Percentiles rank a stretch among this genome's conserved stretches.
These are phyloP conservation scores for Psettodes erumei DNA, from an alignment of 2,113 vertebrate genomes.

Conservation along the genomic window DNA sequence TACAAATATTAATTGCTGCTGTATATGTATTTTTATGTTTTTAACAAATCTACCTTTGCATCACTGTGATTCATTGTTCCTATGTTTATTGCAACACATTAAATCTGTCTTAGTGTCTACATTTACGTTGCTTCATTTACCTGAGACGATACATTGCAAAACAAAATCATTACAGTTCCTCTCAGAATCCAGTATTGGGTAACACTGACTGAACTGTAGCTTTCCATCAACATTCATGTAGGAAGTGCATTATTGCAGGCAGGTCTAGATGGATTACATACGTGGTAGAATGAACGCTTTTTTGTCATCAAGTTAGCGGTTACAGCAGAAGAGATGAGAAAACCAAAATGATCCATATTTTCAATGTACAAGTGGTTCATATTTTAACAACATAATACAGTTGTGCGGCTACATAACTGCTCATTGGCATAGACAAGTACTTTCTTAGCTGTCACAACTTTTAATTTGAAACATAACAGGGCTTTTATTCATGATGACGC, in stretches of 20 bases:
- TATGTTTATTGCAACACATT: background rate
- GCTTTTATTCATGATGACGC: background rate
- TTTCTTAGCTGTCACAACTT: background rate
- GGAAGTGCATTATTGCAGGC: background rate
- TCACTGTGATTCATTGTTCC: background rate
- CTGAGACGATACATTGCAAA: background rate
- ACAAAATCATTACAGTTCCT: background rate
- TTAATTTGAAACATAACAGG: background rate
- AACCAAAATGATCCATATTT: background rate
- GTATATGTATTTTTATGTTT: too few relatives aligned
- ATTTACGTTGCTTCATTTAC: slow-evolving; percentile 3
- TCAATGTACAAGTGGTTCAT: background rate
- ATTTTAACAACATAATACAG: background rate
- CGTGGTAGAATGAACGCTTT: background rate
- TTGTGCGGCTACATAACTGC: background rate
- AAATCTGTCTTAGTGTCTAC: background rate
- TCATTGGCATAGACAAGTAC: background rate
- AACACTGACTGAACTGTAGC: slow-evolving; percentile 27
- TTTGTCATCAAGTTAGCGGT: background rate
- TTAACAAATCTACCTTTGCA: too few relatives aligned
- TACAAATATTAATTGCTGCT: too few relatives aligned
- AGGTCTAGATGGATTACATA: slow-evolving; percentile 2
- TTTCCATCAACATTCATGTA: slow-evolving; percentile 18
- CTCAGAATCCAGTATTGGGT: background rate
- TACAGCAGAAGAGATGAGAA: background rate